These are phyloP conservation scores for Rotaria macrura DNA, from an alignment of 2,888 invertebrate species.

Conservation along the genomic window DNA sequence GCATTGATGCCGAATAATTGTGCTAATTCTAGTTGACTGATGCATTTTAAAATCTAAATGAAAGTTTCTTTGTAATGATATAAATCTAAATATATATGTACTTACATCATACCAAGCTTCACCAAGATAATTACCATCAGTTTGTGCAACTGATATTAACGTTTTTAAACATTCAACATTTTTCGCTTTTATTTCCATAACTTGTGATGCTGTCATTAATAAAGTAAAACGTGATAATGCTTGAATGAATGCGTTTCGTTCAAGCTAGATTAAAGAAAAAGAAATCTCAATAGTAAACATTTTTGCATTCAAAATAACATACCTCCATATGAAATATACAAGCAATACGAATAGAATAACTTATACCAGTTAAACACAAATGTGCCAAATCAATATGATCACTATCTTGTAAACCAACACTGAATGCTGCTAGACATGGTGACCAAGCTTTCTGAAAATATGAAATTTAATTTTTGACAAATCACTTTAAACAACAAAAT, in stretches of 20 bases:
- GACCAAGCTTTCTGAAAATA: conserved; percentile 70
- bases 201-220: conserved; percentile 77
- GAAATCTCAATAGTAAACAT: neutral
- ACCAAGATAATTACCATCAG: conserved; percentile 88
- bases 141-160: conserved; percentile 90
- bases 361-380: conserved; percentile 85
- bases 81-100: neutral
- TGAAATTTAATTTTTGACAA: too few relatives aligned
- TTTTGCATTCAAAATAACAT: neutral
- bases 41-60: conserved; percentile 73
- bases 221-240: conserved; percentile 88
- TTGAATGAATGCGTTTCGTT: conserved; percentile 93
- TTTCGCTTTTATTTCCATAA: conserved; percentile 97
- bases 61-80: neutral
- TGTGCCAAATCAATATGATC: conserved; percentile 91
- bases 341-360: conserved; percentile 88
- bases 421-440: conserved; percentile 92
- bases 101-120: conserved; percentile 74
- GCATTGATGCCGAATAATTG: conserved; percentile 53
- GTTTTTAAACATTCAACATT: conserved; percentile 99
- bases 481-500: neutral
- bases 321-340: conserved; percentile 86
- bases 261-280: conserved; percentile 54
- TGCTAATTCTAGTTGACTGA: conserved; percentile 90
- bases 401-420: conserved; percentile 90